phyloP scores from a whole-genome alignment of 2,113 vertebrate species.

The Antigone vipio region DNA sequence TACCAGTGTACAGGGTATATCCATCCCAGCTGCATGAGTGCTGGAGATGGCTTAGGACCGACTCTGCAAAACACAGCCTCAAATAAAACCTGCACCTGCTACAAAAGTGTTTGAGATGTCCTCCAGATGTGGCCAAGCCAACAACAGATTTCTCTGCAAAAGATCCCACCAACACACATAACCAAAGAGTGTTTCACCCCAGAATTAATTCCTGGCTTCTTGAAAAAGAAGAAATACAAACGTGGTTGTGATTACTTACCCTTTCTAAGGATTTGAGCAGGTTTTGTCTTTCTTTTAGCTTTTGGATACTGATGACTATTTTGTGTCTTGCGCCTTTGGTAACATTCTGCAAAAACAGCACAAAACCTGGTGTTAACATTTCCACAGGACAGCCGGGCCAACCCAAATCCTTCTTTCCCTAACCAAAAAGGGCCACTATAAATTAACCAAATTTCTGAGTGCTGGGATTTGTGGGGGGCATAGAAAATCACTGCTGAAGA shows the following conservation, averaged over 20 bases:
- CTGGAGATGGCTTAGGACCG: not conserved
- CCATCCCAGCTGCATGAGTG: not conserved
- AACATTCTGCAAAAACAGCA: constrained; percentile 84
- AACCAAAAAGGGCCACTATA: not conserved
- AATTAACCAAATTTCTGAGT: not conserved
- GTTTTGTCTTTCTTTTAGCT: constrained; percentile 94
- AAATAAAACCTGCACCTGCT: not conserved
- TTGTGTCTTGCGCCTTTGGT: constrained; percentile 99
- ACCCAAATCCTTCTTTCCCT: not conserved
- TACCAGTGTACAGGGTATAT: no score
- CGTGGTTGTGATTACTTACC: constrained; percentile 74
- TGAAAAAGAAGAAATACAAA: not conserved
- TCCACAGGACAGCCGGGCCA: not conserved
- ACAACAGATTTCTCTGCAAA: not conserved
- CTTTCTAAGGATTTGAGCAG: constrained; percentile 95
- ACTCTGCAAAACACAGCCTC: not conserved
- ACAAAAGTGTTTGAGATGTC: not conserved
- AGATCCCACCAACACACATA: not conserved
- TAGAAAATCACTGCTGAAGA: not conserved
- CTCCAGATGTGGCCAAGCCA: not conserved
- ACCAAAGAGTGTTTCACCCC: not conserved
- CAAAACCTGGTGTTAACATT: not conserved
- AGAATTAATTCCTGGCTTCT: not conserved
- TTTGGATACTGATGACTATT: constrained; percentile 98
- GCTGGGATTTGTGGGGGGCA: not conserved